Evolutionary conservation across 2,888 invertebrate genomes (phyloP).

Genomic region (Nephrotoma appendiculata): DNA sequence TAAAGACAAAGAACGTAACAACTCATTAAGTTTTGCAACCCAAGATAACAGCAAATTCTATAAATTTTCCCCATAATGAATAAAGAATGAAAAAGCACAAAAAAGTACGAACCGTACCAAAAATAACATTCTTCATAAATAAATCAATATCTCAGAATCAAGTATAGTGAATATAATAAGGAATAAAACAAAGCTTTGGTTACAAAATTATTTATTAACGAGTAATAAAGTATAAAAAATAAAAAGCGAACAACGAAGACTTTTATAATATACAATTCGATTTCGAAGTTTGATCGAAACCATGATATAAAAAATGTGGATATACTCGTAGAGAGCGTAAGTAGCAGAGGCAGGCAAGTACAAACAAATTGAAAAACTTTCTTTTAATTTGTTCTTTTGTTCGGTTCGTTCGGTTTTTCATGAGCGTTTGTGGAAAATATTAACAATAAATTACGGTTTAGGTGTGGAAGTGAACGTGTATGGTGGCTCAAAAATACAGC

Average conservation of each 20-base stretch:
- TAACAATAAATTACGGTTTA: not conserved
- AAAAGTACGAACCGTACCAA: not conserved
- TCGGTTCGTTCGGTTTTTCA: not conserved
- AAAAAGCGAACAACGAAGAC: not conserved
- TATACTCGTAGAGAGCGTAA: not conserved
- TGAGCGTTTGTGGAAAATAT: not conserved
- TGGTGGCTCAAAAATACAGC: not conserved
- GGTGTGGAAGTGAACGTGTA: not conserved
- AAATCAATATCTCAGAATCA: not conserved
- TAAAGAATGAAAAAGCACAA: not conserved
- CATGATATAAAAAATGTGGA: not conserved
- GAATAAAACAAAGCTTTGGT: not conserved
- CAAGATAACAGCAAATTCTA: not conserved
- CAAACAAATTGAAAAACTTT: not conserved
- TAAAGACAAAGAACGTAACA: not conserved
- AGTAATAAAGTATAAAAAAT: not conserved
- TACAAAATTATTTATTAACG: not conserved
- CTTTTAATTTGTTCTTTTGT: not conserved
- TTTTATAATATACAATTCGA: not conserved
- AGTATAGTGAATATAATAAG: not conserved
- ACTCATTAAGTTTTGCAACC: not conserved
- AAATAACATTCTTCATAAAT: not conserved
- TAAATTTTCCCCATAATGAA: not conserved
- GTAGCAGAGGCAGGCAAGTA: not conserved
- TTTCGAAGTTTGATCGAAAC: not conserved